Conservation (phyloP, 1,140 invertebrate genomes). For the Vanessa atalanta region DNA sequence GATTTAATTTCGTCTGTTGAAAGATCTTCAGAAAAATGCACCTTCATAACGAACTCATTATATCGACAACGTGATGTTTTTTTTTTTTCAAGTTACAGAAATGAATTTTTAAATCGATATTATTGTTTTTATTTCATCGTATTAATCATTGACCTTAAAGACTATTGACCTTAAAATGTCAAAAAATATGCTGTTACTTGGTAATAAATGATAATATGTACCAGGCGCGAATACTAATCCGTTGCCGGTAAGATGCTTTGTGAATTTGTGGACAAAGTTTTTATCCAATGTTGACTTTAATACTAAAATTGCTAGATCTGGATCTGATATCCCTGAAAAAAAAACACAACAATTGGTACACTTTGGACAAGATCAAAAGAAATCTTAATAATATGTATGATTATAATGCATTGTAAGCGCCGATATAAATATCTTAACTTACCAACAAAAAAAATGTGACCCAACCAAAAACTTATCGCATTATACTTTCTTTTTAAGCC, state of each 20-base stretch:
- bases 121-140: no score
- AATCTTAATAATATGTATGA: no score
- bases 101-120: background rate
- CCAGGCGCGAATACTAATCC: constrained; percentile 5
- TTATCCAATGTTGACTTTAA: constrained; percentile 1
- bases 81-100: background rate
- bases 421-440: background rate
- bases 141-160: background rate
- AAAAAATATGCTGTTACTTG: background rate
- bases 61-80: no score
- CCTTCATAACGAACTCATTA: no score
- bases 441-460: background rate
- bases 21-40: no score
- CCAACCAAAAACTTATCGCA: background rate
- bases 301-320: background rate
- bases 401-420: no score
- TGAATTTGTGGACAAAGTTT: background rate
- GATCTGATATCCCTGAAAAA: background rate
- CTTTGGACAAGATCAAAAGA: no score
- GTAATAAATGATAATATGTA: background rate
- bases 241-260: constrained; percentile 3
- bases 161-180: no score
- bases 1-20: no score
- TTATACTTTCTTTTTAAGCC: background rate
- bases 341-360: background rate